These are phyloP conservation scores for Epicauta chinensis DNA, from an alignment of 1,140 invertebrate genomes.

Conservation along the genomic window DNA sequence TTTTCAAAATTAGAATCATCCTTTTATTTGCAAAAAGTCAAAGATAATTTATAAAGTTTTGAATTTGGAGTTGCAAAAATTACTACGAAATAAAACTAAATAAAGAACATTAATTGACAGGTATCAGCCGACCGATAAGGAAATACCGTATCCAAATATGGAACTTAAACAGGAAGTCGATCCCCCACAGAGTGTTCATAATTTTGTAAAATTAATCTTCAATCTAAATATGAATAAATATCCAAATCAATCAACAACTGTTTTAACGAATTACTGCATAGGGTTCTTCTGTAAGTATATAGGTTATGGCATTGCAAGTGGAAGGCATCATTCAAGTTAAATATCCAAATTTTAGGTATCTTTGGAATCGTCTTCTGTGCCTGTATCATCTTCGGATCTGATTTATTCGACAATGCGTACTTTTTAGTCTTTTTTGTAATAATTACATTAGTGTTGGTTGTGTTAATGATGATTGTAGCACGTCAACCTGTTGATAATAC, in stretches of 20 bases:
- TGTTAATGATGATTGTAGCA: slow-evolving; percentile 34
- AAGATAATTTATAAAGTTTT: neutral
- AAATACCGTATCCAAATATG: neutral
- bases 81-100: neutral
- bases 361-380: slow-evolving; percentile 7
- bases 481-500: slow-evolving; percentile 33
- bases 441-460: slow-evolving; percentile 26
- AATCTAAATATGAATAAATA: slow-evolving; percentile 36
- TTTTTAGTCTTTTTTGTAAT: slow-evolving; percentile 23
- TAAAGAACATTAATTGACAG: too few species aligned
- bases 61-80: neutral
- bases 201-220: slow-evolving; percentile 26
- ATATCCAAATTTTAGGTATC: slow-evolving; percentile 12
- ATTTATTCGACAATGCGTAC: slow-evolving; percentile 22
- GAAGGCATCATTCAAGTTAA: too few species aligned
- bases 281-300: slow-evolving; percentile 18
- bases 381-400: neutral
- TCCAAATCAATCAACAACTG: slow-evolving; percentile 19
- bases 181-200: neutral
- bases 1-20: too few species aligned
- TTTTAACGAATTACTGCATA: slow-evolving; percentile 28
- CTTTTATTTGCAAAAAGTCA: too few species aligned
- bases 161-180: slow-evolving; percentile 6
- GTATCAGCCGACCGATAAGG: neutral
- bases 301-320: too few species aligned